Evolutionary conservation across 2,797 vertebrate genomes (phyloP).

Genomic region (Triplophysa yarkandensis): DNA sequence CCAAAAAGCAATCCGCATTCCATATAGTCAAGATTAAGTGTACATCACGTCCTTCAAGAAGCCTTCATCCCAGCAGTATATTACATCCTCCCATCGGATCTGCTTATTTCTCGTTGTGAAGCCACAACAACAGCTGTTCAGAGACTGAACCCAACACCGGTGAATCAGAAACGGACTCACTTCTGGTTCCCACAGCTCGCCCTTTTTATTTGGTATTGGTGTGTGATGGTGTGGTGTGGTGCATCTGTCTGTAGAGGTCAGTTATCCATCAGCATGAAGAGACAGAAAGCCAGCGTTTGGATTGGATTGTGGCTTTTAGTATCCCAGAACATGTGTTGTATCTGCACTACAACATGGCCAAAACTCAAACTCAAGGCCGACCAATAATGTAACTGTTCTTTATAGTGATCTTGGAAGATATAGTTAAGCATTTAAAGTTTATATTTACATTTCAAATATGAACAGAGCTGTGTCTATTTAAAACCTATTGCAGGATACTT

Average conservation of each 20-base stretch:
- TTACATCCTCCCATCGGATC: constrained; percentile 5
- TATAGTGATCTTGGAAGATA: too few species aligned
- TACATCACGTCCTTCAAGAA: constrained; percentile 8
- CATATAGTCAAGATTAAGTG: constrained; percentile 11
- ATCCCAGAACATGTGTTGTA: not conserved
- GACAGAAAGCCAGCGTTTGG: not conserved
- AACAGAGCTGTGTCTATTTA: not conserved
- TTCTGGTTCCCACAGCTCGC: constrained; percentile 47
- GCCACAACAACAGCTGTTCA: constrained; percentile 60
- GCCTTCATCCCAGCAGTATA: not conserved
- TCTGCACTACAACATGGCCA: constrained; percentile 55
- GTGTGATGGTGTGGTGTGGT: not conserved
- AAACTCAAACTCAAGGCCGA: constrained; percentile 55
- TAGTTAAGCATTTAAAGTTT: too few species aligned
- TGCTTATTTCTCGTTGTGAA: constrained; percentile 15
- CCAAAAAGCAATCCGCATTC: constrained; percentile 5
- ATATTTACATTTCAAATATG: too few species aligned
- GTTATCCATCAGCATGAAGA: constrained; percentile 29
- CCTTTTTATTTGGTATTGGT: constrained; percentile 38
- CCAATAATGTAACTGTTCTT: too few species aligned
- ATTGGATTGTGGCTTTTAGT: not conserved
- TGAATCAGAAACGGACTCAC: constrained; percentile 22
- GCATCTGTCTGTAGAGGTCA: constrained; percentile 30
- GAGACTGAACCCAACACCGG: constrained; percentile 40
- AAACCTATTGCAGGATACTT: constrained; percentile 69